phyloP scores from a whole-genome alignment of 2,113 vertebrate species.

The Trematomus loennbergii region DNA sequence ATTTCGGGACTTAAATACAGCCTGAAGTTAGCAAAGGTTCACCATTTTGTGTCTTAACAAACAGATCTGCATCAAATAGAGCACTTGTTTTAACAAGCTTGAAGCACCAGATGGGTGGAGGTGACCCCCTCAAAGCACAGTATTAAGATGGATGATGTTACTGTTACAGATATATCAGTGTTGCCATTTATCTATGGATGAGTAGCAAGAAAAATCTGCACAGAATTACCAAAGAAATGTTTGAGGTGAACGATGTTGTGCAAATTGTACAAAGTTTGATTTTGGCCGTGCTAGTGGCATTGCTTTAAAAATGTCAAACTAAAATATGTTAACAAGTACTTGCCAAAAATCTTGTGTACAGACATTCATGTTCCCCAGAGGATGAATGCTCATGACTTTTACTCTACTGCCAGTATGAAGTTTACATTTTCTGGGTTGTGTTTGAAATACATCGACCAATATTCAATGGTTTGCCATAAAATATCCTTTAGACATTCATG shows the following conservation, averaged over 20 bases:
- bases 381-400: no score
- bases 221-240: constrained; percentile 13
- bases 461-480: no score
- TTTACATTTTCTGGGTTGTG: no score
- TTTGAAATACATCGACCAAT: no score
- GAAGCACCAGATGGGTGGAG: constrained; percentile 15
- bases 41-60: background rate
- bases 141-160: background rate
- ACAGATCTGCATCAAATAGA: background rate
- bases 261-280: no score
- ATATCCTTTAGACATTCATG: no score
- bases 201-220: background rate
- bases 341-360: no score
- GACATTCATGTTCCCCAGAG: background rate
- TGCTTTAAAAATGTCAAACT: no score
- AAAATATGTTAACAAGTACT: no score
- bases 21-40: background rate
- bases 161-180: background rate
- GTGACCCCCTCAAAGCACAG: constrained; percentile 29
- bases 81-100: constrained; percentile 38
- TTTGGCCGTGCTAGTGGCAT: no score
- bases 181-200: background rate
- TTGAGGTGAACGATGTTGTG: background rate
- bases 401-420: no score
- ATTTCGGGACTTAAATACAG: constrained; percentile 5